Evolutionary conservation across 2,888 invertebrate species (phyloP).

Genomic region (Lymantria monacha): DNA sequence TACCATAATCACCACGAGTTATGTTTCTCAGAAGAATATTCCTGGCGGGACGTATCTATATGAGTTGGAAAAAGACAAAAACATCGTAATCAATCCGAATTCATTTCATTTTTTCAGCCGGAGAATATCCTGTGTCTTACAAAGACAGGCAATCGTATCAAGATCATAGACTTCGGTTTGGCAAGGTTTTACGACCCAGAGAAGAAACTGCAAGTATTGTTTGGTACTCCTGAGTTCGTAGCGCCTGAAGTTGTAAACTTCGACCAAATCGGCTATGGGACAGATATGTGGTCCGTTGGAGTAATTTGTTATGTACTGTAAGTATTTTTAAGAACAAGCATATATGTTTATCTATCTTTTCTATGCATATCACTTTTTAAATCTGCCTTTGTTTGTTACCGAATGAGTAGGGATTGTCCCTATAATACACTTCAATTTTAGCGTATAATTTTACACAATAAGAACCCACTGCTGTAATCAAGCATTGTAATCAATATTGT

Average conservation of each 20-base stretch:
- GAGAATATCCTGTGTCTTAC: slow-evolving; percentile 99
- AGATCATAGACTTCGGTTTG: slow-evolving; percentile 99
- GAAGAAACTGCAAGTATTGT: slow-evolving; percentile 95
- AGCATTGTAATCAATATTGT: too few relatives aligned
- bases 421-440: too few relatives aligned
- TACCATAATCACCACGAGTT: too few relatives aligned
- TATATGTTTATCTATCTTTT: not conserved
- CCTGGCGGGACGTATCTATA: too few relatives aligned
- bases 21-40: too few relatives aligned
- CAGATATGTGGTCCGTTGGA: slow-evolving; percentile 99
- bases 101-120: slow-evolving; percentile 84
- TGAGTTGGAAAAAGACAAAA: too few relatives aligned
- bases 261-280: slow-evolving; percentile 96
- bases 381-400: too few relatives aligned
- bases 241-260: slow-evolving; percentile 99
- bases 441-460: too few relatives aligned
- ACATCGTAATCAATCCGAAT: too few relatives aligned
- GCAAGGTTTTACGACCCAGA: slow-evolving; percentile 95
- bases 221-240: slow-evolving; percentile 99
- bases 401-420: too few relatives aligned
- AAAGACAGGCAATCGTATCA: slow-evolving; percentile 97
- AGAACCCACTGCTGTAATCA: too few relatives aligned
- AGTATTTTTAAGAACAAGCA: slow-evolving; percentile 76
- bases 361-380: not conserved
- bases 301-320: slow-evolving; percentile 99